phyloP scores from a whole-genome alignment of 2,113 vertebrate genomes.

The Hippocampus zosterae region DNA sequence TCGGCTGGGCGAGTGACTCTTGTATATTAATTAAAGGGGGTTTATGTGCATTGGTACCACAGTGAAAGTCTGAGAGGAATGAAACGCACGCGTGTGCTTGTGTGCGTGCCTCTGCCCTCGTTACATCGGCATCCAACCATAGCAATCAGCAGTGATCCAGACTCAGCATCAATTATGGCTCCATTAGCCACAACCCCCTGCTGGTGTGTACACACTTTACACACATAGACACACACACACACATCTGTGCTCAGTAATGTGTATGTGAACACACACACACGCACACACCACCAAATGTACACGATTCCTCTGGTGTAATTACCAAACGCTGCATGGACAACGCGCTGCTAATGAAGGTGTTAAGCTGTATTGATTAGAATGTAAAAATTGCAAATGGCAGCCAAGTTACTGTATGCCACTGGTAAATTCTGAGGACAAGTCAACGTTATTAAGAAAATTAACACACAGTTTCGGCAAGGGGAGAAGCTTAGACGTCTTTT shows the following conservation, averaged over 20 bases:
- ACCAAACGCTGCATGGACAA: not conserved
- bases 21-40: slow-evolving; percentile 50
- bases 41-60: slow-evolving; percentile 59
- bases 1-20: slow-evolving; percentile 45
- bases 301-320: not conserved
- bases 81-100: slow-evolving; percentile 11
- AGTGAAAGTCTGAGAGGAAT: slow-evolving; percentile 44
- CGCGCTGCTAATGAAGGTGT: not conserved
- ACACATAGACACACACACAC: not conserved
- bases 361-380: not conserved
- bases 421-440: not conserved
- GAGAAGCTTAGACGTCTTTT: not conserved
- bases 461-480: not conserved
- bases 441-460: not conserved
- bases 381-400: not conserved
- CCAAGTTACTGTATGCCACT: not conserved
- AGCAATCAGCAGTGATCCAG: slow-evolving; percentile 67
- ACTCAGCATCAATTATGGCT: slow-evolving; percentile 73
- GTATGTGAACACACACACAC: not conserved
- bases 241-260: slow-evolving; percentile 50
- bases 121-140: slow-evolving; percentile 61
- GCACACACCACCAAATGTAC: not conserved
- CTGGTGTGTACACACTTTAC: slow-evolving; percentile 29
- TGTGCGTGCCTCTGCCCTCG: slow-evolving; percentile 42
- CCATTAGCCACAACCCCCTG: slow-evolving; percentile 69